Percentiles rank a stretch among this genome's conserved stretches.
These are phyloP conservation scores for Dolichotis patagonum DNA, from an alignment of 2,113 vertebrate genomes.

Conservation along the genomic window DNA sequence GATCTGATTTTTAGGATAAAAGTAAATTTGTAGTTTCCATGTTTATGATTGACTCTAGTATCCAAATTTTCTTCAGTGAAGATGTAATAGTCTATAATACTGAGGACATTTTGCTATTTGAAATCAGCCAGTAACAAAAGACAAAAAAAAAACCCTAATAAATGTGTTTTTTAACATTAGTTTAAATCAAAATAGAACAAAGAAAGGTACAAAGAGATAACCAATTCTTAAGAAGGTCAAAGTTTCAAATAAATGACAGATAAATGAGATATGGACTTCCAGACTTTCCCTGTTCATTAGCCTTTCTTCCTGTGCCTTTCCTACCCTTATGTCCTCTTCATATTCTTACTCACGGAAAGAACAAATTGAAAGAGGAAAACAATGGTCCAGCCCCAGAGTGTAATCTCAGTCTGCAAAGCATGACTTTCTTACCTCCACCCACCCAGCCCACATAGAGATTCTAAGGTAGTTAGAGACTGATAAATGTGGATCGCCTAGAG, in stretches of 20 bases:
- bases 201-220: not conserved
- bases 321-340: not conserved
- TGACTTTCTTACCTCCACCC: not conserved
- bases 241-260: not conserved
- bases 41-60: not conserved
- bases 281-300: not conserved
- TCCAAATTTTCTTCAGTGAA: not conserved
- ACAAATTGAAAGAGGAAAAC: not conserved
- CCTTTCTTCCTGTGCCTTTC: not conserved
- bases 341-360: not conserved
- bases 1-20: not conserved
- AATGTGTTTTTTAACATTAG: not conserved
- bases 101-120: not conserved
- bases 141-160: not conserved
- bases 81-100: not conserved
- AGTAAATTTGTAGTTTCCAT: constrained; percentile 20
- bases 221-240: not conserved
- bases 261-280: not conserved
- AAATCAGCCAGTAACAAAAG: not conserved
- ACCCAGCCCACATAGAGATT: not conserved
- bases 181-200: not conserved
- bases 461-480: not conserved
- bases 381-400: accelerated
- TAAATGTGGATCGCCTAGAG: not conserved
- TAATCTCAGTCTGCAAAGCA: not conserved